Conservation (phyloP, 2,888 invertebrate genomes). For the Drosophila koepferae region DNA sequence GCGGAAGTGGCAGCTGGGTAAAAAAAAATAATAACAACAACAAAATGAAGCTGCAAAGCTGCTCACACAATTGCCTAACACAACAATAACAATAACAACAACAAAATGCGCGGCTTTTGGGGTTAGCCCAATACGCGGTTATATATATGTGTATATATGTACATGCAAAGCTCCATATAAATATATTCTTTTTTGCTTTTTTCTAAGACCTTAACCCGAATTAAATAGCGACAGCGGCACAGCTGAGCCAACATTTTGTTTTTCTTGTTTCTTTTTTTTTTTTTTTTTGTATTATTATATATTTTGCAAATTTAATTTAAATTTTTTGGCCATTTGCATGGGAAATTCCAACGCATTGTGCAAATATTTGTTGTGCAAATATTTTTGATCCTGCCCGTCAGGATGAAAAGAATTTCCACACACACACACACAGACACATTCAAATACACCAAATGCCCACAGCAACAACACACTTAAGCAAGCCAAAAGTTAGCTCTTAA, state of each 20-base stretch:
- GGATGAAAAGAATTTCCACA: conserved; percentile 36
- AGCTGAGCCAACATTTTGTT: conserved; percentile 30
- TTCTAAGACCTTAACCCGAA: conserved; percentile 66
- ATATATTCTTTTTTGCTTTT: not conserved
- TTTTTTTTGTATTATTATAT: not conserved
- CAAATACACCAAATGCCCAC: too few relatives aligned
- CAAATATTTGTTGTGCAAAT: conserved; percentile 63
- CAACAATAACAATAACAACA: conserved; percentile 63
- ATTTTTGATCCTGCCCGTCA: conserved; percentile 31
- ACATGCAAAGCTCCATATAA: conserved; percentile 3
- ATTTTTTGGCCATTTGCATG: conserved; percentile 67
- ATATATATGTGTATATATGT: conserved; percentile 1
- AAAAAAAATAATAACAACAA: conserved; percentile 3
- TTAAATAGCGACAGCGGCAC: conserved; percentile 46
- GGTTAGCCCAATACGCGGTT: conserved; percentile 67
- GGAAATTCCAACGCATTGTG: conserved; percentile 58
- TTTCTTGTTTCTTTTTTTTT: not conserved
- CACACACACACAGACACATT: not conserved
- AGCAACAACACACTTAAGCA: not conserved
- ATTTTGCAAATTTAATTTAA: conserved; percentile 60
- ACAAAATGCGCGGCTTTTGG: conserved; percentile 65
- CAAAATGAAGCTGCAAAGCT: conserved; percentile 21
- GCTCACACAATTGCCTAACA: conserved; percentile 55
- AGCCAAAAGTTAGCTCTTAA: conserved; percentile 2
- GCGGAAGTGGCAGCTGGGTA: conserved; percentile 38